A percentile compares a stretch with the other conserved stretches of the same genome.
Evolutionary conservation across 2,797 vertebrate genomes (phyloP).

Genomic region (Anolis apletophallus): DNA sequence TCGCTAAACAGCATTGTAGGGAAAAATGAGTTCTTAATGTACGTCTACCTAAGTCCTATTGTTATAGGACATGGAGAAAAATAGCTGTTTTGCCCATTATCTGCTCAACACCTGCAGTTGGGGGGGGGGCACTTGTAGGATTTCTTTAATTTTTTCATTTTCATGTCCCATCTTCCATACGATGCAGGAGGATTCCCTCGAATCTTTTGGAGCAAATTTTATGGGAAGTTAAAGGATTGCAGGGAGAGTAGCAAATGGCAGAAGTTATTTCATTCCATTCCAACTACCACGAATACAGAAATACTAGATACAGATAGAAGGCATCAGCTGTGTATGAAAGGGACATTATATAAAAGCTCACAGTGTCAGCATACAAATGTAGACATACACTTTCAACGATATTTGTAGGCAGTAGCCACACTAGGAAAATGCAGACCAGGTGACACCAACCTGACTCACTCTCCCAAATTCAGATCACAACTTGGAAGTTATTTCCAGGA

Average conservation of each 20-base stretch:
- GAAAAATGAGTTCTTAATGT: neutral
- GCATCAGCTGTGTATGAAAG: too few relatives aligned
- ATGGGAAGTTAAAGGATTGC: neutral
- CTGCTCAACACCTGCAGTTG: neutral
- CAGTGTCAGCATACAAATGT: too few relatives aligned
- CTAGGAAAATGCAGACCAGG: too few relatives aligned
- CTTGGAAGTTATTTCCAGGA: neutral
- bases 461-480: neutral
- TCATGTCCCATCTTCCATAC: too few relatives aligned
- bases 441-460: too few relatives aligned
- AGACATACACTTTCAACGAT: too few relatives aligned
- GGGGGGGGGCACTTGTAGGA: too few relatives aligned
- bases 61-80: neutral
- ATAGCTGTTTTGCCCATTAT: neutral
- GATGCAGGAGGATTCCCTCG: too few relatives aligned
- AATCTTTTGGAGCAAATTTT: too few relatives aligned
- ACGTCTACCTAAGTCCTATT: neutral
- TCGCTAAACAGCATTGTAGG: neutral
- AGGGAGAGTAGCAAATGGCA: neutral
- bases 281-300: neutral
- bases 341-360: too few relatives aligned
- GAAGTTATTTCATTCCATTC: neutral
- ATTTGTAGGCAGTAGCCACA: too few relatives aligned
- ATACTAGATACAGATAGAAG: neutral
- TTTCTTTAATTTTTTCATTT: too few relatives aligned